A percentile compares a stretch with the other conserved stretches of the same genome.
Evolutionary conservation across 2,888 invertebrate species (phyloP).

Genomic region (Flexamia atlantica): DNA sequence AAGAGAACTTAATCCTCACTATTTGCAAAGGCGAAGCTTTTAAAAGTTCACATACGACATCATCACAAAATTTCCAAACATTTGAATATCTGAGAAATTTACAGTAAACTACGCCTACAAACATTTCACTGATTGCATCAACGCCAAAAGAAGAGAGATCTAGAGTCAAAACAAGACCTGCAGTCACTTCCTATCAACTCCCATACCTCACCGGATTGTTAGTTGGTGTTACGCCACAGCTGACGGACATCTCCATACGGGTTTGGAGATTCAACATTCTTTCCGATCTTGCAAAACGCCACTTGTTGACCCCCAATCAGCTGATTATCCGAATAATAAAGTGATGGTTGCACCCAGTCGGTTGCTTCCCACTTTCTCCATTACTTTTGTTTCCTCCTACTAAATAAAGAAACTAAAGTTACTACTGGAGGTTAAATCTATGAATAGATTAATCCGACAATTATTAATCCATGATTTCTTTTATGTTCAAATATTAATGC

Average conservation of each 20-base stretch:
- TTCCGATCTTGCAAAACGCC: not conserved
- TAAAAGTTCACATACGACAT: too few species aligned
- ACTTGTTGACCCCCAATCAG: slow-evolving; percentile 22
- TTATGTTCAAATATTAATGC: too few species aligned
- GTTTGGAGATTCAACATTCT: slow-evolving; percentile 19
- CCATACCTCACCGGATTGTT: not conserved
- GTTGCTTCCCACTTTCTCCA: not conserved
- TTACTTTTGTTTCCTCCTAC: too few species aligned
- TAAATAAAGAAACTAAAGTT: too few species aligned
- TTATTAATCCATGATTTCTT: too few species aligned
- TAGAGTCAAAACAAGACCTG: not conserved
- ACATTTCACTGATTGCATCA: not conserved
- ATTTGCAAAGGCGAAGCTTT: too few species aligned
- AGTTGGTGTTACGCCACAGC: not conserved
- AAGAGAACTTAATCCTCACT: too few species aligned
- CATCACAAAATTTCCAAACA: too few species aligned
- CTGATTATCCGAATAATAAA: slow-evolving; percentile 30
- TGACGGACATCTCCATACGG: not conserved
- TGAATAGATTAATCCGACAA: too few species aligned
- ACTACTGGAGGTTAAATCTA: too few species aligned
- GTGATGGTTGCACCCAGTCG: not conserved
- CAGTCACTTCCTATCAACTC: not conserved
- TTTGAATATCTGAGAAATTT: too few species aligned
- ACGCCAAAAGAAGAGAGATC: not conserved
- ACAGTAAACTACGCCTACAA: too few species aligned